phyloP scores from a whole-genome alignment of 2,113 vertebrate genomes.

The Atlantisia rogersi region DNA sequence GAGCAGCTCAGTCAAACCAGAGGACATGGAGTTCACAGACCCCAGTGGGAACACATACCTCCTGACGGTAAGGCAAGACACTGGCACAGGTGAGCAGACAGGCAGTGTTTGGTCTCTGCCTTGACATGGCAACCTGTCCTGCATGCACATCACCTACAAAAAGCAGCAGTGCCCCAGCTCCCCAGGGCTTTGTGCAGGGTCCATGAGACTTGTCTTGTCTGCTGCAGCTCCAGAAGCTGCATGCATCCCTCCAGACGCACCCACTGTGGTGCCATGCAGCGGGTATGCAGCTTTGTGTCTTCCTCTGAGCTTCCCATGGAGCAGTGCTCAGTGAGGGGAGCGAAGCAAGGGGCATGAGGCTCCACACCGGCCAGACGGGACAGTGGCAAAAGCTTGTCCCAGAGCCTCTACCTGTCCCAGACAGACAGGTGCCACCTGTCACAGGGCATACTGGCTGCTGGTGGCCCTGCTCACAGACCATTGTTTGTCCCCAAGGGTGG shows the following conservation, averaged over 20 bases:
- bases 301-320: not conserved
- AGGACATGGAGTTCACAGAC: slow-evolving; percentile 86
- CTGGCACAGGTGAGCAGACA: not conserved
- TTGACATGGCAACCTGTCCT: not conserved
- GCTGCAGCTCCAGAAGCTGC: not conserved
- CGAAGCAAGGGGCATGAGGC: not conserved
- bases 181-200: not conserved
- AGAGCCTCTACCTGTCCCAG: not conserved
- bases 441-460: fast-evolving
- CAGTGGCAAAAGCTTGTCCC: not conserved
- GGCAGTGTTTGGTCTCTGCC: not conserved
- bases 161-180: not conserved
- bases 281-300: not conserved
- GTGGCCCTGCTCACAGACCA: not conserved
- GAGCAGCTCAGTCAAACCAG: slow-evolving; percentile 73
- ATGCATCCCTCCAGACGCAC: not conserved
- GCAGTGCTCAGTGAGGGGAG: not conserved
- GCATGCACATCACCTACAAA: not conserved
- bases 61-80: slow-evolving; percentile 78
- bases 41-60: slow-evolving; percentile 80
- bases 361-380: not conserved
- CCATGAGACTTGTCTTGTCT: not conserved
- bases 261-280: not conserved
- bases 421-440: not conserved
- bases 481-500: not conserved